Evolutionary conservation across 2,797 vertebrate genomes (phyloP).

Genomic region (Agapornis canus): DNA sequence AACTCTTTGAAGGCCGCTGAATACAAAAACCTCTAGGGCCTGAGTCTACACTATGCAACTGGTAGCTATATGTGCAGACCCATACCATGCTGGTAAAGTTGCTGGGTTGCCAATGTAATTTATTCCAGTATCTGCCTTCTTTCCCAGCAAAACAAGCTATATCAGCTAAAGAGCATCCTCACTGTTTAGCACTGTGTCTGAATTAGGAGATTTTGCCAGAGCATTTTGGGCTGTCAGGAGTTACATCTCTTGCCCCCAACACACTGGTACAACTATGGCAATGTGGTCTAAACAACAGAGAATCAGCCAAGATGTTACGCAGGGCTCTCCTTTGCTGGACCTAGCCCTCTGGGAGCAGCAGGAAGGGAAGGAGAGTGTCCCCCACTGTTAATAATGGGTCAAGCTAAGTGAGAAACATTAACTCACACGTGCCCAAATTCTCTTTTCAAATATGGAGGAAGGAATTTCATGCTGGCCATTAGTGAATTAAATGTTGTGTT

Average conservation of each 20-base stretch:
- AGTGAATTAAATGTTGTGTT: neutral
- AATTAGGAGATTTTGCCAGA: neutral
- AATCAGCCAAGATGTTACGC: neutral
- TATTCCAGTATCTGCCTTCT: neutral
- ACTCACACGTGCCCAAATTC: neutral
- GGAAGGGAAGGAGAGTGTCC: neutral
- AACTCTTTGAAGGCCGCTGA: constrained; percentile 24
- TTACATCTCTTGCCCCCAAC: neutral
- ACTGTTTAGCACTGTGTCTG: neutral
- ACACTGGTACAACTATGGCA: neutral
- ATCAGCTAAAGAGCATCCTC: neutral
- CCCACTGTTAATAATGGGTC: neutral
- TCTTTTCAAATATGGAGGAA: neutral
- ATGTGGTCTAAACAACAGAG: neutral
- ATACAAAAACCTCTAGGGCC: neutral
- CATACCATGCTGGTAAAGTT: neutral
- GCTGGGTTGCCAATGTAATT: neutral
- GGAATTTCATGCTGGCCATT: neutral
- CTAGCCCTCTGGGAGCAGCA: neutral
- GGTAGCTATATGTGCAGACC: neutral
- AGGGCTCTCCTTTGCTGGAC: neutral
- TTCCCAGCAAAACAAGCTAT: neutral
- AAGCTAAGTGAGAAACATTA: neutral
- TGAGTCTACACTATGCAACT: neutral
- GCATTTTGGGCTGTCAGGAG: neutral